phyloP scores from a whole-genome alignment of 1,140 invertebrate species.

The Aphaenogaster floridana region DNA sequence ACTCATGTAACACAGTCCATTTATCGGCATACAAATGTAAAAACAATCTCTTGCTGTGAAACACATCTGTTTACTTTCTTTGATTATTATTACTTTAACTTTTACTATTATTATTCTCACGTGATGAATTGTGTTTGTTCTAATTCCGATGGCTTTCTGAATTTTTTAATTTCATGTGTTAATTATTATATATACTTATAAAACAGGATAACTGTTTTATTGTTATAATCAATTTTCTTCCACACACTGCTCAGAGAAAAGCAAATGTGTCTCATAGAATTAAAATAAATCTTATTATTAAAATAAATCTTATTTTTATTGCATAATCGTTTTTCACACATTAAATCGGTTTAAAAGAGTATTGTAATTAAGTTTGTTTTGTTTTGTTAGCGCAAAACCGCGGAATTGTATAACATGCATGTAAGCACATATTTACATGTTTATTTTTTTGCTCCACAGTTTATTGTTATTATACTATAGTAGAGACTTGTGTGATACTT shows the following conservation, averaged over 20 bases:
- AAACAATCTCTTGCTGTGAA: slow-evolving; percentile 31
- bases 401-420: slow-evolving; percentile 18
- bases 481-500: slow-evolving; percentile 76
- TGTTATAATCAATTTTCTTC: slow-evolving; percentile 14
- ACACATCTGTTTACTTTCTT: slow-evolving; percentile 38
- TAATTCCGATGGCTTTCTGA: slow-evolving; percentile 11
- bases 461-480: slow-evolving; percentile 64
- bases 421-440: slow-evolving; percentile 26
- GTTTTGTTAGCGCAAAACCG: slow-evolving; percentile 20
- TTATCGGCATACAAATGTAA: background rate
- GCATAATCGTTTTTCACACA: slow-evolving; percentile 41
- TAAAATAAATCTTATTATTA: slow-evolving; percentile 28
- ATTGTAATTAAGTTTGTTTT: slow-evolving; percentile 54
- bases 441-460: slow-evolving; percentile 57
- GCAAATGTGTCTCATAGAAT: slow-evolving; percentile 38
- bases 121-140: slow-evolving; percentile 24
- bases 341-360: slow-evolving; percentile 41
- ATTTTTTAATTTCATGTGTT: slow-evolving; percentile 31
- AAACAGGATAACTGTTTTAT: slow-evolving; percentile 2
- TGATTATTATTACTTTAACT: background rate
- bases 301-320: slow-evolving; percentile 13
- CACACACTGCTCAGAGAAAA: background rate
- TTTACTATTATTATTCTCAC: slow-evolving; percentile 11
- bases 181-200: background rate
- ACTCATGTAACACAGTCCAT: slow-evolving; percentile 28